Evolutionary conservation across 1,140 invertebrate genomes (phyloP).

Genomic region (Archegozetes longisetosus): DNA sequence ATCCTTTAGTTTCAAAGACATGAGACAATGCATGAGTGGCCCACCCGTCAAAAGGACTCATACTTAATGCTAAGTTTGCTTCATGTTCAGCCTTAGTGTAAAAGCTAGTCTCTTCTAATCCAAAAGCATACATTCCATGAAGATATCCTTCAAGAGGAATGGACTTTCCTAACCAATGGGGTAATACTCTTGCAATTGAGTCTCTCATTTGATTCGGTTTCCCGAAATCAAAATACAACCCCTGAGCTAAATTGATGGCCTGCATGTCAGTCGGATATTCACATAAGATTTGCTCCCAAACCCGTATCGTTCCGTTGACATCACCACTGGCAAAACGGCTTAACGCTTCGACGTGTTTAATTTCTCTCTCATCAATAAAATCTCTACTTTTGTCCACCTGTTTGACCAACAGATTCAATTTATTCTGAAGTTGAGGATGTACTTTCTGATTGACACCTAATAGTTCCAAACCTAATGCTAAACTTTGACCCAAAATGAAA

Average conservation of each 20-base stretch:
- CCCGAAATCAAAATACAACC: conserved; percentile 40
- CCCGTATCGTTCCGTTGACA: conserved; percentile 23
- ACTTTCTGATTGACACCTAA: conserved; percentile 27
- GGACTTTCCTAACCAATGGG: neutral
- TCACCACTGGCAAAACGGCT: conserved; percentile 33
- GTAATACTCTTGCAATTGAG: conserved; percentile 32
- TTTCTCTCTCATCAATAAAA: conserved; percentile 28
- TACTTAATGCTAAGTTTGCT: conserved; percentile 31
- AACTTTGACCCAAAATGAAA: conserved; percentile 34
- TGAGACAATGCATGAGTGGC: conserved; percentile 40
- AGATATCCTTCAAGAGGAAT: conserved; percentile 33
- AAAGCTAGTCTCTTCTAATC: conserved; percentile 36
- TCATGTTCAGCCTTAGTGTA: conserved; percentile 34
- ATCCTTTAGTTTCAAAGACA: conserved; percentile 38
- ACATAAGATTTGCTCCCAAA: conserved; percentile 37
- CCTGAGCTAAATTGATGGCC: conserved; percentile 39
- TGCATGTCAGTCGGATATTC: conserved; percentile 36
- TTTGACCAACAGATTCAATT: conserved; percentile 26
- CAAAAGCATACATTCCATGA: conserved; percentile 41
- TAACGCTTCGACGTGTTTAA: conserved; percentile 34
- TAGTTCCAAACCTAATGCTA: conserved; percentile 32
- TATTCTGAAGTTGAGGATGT: conserved; percentile 25
- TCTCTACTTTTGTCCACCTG: conserved; percentile 22
- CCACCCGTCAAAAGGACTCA: conserved; percentile 37
- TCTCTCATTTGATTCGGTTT: conserved; percentile 33